A percentile compares a stretch with the other conserved stretches of the same genome.
Conservation (phyloP, 2,797 vertebrate genomes). For the Alcedo atthis region DNA sequence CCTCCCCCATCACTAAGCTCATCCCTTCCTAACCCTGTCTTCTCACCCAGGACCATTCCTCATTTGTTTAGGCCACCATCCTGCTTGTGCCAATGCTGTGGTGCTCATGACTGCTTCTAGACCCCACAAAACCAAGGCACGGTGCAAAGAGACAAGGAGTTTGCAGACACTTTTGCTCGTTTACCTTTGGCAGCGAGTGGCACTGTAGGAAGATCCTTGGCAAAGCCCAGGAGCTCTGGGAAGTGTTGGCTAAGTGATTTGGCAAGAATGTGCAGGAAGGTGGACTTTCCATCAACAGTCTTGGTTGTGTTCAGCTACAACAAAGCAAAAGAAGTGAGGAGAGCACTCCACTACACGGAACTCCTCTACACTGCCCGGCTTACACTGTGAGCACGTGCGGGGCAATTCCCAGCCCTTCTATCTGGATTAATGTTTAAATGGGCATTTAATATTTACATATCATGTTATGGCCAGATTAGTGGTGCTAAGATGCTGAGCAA, state of each 20-base stretch:
- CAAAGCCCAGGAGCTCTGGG: slow-evolving; percentile 94
- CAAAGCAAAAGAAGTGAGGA: neutral
- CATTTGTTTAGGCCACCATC: neutral
- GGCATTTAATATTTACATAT: neutral
- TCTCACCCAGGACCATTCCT: neutral
- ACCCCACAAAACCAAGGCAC: neutral
- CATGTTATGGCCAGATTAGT: neutral
- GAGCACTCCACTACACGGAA: rapidly evolving
- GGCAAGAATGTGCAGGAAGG: slow-evolving; percentile 97
- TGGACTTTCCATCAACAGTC: slow-evolving; percentile 97
- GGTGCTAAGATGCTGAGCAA: neutral
- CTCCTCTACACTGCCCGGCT: neutral
- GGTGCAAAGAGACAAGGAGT: rapidly evolving
- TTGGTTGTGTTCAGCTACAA: slow-evolving; percentile 95
- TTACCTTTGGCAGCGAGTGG: slow-evolving; percentile 96
- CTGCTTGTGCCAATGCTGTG: neutral
- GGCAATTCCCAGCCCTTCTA: neutral
- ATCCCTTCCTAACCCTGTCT: neutral
- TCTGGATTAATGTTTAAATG: neutral
- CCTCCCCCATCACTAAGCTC: neutral
- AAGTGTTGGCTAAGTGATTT: slow-evolving; percentile 98
- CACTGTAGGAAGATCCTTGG: slow-evolving; percentile 93
- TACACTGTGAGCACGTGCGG: rapidly evolving
- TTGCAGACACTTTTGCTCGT: neutral
- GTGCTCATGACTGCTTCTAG: neutral